Percentiles rank a stretch among this genome's conserved stretches.
Evolutionary conservation across 2,888 invertebrate genomes (phyloP).

Genomic region (Clivina fossor): DNA sequence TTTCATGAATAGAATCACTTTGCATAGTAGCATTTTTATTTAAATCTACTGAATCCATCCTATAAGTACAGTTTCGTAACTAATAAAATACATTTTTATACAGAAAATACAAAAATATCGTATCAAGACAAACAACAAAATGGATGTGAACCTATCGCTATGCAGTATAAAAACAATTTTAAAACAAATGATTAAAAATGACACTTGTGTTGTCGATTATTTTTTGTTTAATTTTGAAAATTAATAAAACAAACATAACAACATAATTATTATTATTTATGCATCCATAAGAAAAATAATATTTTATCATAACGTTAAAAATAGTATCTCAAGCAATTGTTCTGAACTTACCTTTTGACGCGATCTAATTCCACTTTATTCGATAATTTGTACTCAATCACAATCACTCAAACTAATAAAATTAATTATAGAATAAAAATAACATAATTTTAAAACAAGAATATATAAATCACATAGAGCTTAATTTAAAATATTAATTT

Average conservation of each 20-base stretch:
- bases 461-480: slow-evolving; percentile 2
- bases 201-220: not conserved
- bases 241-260: no score
- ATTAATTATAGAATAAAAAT: slow-evolving; percentile 19
- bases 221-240: no score
- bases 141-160: slow-evolving; percentile 8
- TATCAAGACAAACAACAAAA: not conserved
- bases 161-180: not conserved
- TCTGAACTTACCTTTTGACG: slow-evolving; percentile 20
- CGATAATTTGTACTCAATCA: slow-evolving; percentile 6
- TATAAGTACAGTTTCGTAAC: slow-evolving; percentile 5
- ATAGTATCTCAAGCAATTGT: slow-evolving; percentile 5
- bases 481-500: slow-evolving; percentile 19
- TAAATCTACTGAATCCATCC: slow-evolving; percentile 18
- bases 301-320: not conserved
- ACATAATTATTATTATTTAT: no score
- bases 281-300: not conserved
- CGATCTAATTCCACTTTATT: slow-evolving; percentile 20
- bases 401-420: slow-evolving; percentile 8
- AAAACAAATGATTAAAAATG: not conserved
- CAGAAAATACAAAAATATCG: not conserved
- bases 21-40: slow-evolving; percentile 1
- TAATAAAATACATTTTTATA: slow-evolving; percentile 6
- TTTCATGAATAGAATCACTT: slow-evolving; percentile 9
- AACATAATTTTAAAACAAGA: slow-evolving; percentile 12